phyloP scores from a whole-genome alignment of 2,888 invertebrate species.

The Melikaiella ostensackeni region DNA sequence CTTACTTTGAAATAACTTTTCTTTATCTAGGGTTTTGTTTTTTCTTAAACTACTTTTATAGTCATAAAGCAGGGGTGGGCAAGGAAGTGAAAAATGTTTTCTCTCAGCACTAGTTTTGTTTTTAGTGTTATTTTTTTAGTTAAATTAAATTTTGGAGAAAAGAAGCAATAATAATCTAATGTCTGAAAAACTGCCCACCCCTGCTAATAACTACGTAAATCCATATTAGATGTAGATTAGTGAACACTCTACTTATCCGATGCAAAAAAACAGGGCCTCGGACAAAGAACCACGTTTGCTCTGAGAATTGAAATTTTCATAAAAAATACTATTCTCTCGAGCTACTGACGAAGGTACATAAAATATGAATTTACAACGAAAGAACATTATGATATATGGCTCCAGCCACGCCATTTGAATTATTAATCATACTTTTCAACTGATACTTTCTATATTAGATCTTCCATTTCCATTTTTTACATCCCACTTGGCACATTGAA shows the following conservation, averaged over 20 bases:
- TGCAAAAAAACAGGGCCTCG: not conserved
- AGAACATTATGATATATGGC: not conserved
- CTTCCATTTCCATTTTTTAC: not conserved
- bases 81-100: not conserved
- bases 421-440: constrained; percentile 6
- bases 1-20: not conserved
- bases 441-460: not conserved
- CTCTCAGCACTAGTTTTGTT: not conserved
- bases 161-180: not conserved
- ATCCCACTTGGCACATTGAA: constrained; percentile 31
- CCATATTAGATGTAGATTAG: constrained; percentile 25
- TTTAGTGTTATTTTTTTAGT: not conserved
- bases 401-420: not conserved
- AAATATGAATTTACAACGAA: constrained; percentile 24
- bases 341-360: not conserved
- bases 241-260: not conserved
- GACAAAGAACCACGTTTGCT: not conserved
- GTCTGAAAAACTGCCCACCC: not conserved
- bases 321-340: constrained; percentile 7
- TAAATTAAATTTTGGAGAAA: not conserved
- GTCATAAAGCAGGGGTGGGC: constrained; percentile 9
- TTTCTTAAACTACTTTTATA: not conserved
- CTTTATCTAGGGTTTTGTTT: not conserved
- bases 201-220: constrained; percentile 22
- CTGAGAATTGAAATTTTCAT: not conserved